Conservation (phyloP, 2,888 invertebrate genomes). For the Phragmatobia fuliginosa region DNA sequence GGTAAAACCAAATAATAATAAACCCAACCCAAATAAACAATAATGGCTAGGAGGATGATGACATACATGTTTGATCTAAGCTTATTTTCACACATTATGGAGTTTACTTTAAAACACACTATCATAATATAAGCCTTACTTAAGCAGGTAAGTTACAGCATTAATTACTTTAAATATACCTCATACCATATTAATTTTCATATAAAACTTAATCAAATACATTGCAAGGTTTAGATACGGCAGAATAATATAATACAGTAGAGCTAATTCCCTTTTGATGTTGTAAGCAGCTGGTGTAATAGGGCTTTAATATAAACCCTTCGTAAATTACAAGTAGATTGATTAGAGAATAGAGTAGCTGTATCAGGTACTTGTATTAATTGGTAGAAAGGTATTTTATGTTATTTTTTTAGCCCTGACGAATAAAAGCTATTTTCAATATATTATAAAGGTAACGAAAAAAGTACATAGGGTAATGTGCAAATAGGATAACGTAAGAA, state of each 20-base stretch:
- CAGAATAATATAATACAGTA: conserved; percentile 1
- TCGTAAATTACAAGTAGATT: conserved; percentile 18
- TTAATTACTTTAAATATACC: background rate
- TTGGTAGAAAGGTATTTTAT: background rate
- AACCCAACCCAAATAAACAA: too few species aligned
- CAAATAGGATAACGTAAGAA: too few species aligned
- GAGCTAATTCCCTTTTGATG: conserved; percentile 53
- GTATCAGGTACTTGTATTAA: background rate
- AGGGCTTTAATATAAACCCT: conserved; percentile 28
- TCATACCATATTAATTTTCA: background rate
- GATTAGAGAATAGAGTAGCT: conserved; percentile 8
- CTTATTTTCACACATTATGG: too few species aligned
- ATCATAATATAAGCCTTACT: too few species aligned
- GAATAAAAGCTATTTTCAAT: too few species aligned
- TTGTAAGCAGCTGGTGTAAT: conserved; percentile 44
- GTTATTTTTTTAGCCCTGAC: background rate
- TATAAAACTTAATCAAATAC: background rate
- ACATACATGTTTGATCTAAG: too few species aligned
- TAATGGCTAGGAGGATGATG: too few species aligned
- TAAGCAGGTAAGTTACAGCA: too few species aligned
- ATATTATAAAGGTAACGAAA: too few species aligned
- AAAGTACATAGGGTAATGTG: too few species aligned
- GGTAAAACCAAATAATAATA: too few species aligned
- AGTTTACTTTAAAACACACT: too few species aligned
- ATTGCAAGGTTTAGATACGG: conserved; percentile 4